Conservation (phyloP, 2,113 vertebrate genomes). For the Apistogramma diplotaenia region DNA sequence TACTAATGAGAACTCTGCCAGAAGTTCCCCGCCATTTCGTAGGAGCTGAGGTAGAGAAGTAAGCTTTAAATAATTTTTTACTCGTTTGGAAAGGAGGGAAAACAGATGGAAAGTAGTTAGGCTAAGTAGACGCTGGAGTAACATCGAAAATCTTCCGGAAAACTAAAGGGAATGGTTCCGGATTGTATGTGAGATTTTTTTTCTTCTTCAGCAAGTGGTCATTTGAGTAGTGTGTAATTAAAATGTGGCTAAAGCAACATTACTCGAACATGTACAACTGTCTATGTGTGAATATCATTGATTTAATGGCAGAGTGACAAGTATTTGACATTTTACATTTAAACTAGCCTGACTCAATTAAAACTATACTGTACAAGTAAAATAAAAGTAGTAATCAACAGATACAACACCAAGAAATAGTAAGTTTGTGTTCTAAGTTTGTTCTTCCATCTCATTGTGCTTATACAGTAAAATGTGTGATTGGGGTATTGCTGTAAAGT, state of each 20-base stretch:
- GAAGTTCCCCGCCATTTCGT: slow-evolving; percentile 80
- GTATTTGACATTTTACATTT: background rate
- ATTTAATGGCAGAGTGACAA: background rate
- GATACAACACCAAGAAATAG: background rate
- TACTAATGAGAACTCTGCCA: slow-evolving; percentile 85
- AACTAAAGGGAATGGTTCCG: background rate
- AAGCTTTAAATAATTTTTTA: slow-evolving; percentile 4
- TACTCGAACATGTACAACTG: background rate
- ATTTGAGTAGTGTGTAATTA: background rate
- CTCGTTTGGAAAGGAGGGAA: slow-evolving; percentile 11
- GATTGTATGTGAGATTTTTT: background rate
- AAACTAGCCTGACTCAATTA: background rate
- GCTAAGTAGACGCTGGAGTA: slow-evolving; percentile 14
- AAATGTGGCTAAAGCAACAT: background rate
- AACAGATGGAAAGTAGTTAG: slow-evolving; percentile 14
- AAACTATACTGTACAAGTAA: background rate
- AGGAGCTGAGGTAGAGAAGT: slow-evolving; percentile 57
- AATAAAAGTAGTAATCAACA: background rate
- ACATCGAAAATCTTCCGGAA: slow-evolving; percentile 11
- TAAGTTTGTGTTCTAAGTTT: background rate
- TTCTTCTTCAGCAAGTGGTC: background rate
- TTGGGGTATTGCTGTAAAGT: background rate
- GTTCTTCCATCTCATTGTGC: background rate
- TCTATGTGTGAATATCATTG: background rate
- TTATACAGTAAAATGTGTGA: background rate